These are phyloP conservation scores for Pelobates fuscus DNA, from an alignment of 2,113 vertebrate species.

Conservation along the genomic window DNA sequence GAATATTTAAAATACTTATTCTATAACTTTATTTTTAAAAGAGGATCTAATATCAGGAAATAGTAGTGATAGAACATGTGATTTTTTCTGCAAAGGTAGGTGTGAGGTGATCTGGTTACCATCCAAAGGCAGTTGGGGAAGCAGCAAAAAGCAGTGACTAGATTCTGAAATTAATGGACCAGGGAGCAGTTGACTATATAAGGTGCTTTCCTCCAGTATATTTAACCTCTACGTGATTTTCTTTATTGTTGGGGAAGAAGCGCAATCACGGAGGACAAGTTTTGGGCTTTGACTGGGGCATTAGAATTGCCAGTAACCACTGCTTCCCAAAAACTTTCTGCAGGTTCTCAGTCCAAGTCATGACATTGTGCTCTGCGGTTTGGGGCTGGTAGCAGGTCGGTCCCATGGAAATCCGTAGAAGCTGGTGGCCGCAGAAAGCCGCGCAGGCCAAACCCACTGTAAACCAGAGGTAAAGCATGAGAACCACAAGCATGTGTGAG, in stretches of 20 bases:
- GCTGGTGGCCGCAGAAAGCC: slow-evolving; percentile 95
- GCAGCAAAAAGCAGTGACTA: neutral
- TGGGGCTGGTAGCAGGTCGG: slow-evolving; percentile 90
- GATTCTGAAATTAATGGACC: neutral
- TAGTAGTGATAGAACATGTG: no score
- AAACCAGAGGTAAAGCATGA: slow-evolving; percentile 98
- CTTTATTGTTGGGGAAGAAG: no score
- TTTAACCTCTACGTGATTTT: no score
- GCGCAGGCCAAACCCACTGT: slow-evolving; percentile 92
- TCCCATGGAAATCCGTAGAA: slow-evolving; percentile 88
- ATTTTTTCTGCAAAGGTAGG: no score
- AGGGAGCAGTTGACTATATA: neutral
- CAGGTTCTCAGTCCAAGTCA: slow-evolving; percentile 85
- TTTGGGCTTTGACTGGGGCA: slow-evolving; percentile 84
- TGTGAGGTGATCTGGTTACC: neutral
- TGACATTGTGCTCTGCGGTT: slow-evolving; percentile 74
- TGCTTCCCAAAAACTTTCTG: slow-evolving; percentile 89
- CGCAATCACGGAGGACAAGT: no score
- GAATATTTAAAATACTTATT: no score
- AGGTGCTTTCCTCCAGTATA: no score
- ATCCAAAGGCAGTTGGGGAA: neutral
- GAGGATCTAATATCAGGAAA: no score
- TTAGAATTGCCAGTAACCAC: slow-evolving; percentile 87
- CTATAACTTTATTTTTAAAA: no score
- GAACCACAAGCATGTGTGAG: slow-evolving; percentile 92